Base-by-base conservation (phyloP, 2,888 invertebrate genomes). In the Blastobasis lacticolella region DNA sequence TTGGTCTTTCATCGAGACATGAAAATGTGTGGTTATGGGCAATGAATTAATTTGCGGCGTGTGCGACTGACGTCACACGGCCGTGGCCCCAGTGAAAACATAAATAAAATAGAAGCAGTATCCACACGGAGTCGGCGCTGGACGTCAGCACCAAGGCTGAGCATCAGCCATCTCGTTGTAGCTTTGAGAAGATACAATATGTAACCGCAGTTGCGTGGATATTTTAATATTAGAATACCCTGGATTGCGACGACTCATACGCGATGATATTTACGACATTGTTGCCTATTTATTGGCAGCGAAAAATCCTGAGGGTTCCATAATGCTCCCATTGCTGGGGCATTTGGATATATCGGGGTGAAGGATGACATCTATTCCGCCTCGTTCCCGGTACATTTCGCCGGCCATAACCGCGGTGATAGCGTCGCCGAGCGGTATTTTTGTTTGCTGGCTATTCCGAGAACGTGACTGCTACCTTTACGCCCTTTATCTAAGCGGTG, bases 201-300 rank as follows among this genome's bases (percentile, higher is more conserved):
- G 58, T 64, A 67, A 54, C 56, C 60, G 47, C 50, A 51, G 53
- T 53, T 54, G 56, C 57, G 57, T 64, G 63, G 61, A 64, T 63
- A 66, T 62, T 63, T 63, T 57, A 63, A 67, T 70, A 75, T 69
- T 65, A 61, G 52, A 63, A 66, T 60, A 59, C 55, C 55, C 55
- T 54, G 57, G 49, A n/a, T 43, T 10, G n/a, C 43, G 6, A 2
- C 43, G 10, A 43, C 10, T 43, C 10, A 10, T 10, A n/a, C n/a
- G 10, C n/a, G 43, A n/a, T 8, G 43, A 5, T 42, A 42, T 6
- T 43, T 10, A 43, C n/a, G 10, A 10, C n/a, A 43, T 43, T 23
- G 23, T 23, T 23, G n/a, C 45, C 1, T 10, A 23, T 45, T 45
- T 45, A 45, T 45, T 10, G 10, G 10, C 6, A 5, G 7, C 7